phyloP scores from a whole-genome alignment of 2,888 invertebrate species.

The Drosophila tanythrix region DNA sequence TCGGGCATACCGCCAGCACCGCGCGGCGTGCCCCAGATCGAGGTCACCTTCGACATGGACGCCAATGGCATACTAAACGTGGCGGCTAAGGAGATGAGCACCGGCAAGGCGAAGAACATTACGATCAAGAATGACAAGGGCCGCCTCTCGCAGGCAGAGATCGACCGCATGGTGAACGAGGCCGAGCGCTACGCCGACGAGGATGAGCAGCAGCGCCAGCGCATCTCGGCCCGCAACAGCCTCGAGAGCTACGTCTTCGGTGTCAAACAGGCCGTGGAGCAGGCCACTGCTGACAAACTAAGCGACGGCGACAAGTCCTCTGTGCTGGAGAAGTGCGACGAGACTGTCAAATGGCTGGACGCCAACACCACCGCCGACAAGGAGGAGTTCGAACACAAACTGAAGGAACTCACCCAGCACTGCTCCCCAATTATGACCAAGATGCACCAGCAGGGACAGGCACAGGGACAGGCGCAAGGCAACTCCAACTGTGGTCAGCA shows the following conservation, averaged over 20 bases:
- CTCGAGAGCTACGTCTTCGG: conserved; percentile 30
- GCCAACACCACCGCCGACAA: conserved; percentile 90
- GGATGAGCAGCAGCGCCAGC: conserved; percentile 30
- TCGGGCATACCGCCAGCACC: conserved; percentile 1
- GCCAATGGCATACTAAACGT: background rate
- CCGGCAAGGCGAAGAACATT: background rate
- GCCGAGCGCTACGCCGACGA: conserved; percentile 64
- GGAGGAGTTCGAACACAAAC: conserved; percentile 88
- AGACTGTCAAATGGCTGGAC: conserved; percentile 88
- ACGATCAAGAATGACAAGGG: background rate
- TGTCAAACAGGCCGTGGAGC: conserved; percentile 23
- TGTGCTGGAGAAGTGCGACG: background rate
- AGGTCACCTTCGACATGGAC: background rate
- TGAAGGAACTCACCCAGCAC: conserved; percentile 53
- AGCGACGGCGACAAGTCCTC: background rate
- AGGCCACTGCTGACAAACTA: background rate
- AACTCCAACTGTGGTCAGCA: background rate
- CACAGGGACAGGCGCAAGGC: background rate
- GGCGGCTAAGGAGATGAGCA: background rate
- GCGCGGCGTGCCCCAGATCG: background rate
- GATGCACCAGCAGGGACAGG: background rate
- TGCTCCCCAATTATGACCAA: background rate
- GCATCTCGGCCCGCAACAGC: conserved; percentile 29
- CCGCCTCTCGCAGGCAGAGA: background rate
- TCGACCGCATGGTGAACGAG: background rate